Conservation (phyloP, 2,113 vertebrate genomes). For the Barbus barbus region DNA sequence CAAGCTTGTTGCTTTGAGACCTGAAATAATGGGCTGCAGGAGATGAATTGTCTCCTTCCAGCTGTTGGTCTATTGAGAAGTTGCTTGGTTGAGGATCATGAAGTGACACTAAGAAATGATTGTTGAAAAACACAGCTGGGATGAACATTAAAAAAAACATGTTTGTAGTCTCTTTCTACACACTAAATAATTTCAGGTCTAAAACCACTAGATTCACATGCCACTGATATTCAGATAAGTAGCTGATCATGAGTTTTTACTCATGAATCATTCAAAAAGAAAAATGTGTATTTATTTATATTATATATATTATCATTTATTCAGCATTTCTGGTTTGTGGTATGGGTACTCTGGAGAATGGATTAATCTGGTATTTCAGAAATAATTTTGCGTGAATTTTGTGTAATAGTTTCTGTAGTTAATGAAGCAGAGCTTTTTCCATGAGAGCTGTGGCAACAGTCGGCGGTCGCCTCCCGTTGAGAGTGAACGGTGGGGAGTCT, state of each 20-base stretch:
- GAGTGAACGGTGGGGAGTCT: constrained; percentile 62
- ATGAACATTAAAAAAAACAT: neutral
- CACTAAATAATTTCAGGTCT: no score
- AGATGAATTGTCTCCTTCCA: neutral
- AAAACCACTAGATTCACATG: no score
- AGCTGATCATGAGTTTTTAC: no score
- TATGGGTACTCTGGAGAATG: neutral
- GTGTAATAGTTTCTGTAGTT: constrained; percentile 29
- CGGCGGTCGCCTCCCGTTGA: constrained; percentile 64
- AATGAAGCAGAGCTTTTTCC: constrained; percentile 11
- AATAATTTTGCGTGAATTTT: neutral
- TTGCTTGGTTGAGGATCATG: neutral
- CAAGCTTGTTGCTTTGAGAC: neutral
- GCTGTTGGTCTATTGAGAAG: neutral
- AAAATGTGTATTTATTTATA: no score
- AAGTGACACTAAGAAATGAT: neutral
- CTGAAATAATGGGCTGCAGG: neutral
- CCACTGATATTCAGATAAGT: no score
- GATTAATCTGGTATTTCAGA: neutral
- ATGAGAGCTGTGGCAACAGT: constrained; percentile 34
- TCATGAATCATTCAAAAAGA: no score
- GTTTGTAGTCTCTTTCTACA: neutral
- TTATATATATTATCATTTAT: no score
- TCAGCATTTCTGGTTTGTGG: neutral
- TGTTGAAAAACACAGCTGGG: neutral